A percentile compares a stretch with the other conserved stretches of the same genome.
Evolutionary conservation across 2,888 invertebrate genomes (phyloP).

Genomic region (Cyclophora albipunctata): DNA sequence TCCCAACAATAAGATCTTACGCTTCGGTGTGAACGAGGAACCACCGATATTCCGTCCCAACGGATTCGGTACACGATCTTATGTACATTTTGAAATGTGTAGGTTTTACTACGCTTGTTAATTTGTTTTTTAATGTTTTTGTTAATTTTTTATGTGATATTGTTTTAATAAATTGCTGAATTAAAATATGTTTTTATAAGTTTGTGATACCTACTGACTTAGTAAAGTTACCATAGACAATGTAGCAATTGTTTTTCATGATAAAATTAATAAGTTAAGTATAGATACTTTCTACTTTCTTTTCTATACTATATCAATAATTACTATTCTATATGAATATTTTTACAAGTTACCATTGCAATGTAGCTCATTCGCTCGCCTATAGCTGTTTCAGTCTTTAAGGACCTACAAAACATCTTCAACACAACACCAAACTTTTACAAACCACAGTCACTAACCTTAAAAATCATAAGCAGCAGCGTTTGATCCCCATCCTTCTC

Average conservation of each 20-base stretch:
- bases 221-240: too few relatives aligned
- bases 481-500: constrained; percentile 64
- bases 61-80: constrained; percentile 13
- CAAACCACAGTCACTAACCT: constrained; percentile 55
- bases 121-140: constrained; percentile 17
- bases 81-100: constrained; percentile 27
- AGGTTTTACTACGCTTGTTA: constrained; percentile 46
- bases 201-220: too few relatives aligned
- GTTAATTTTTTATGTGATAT: constrained; percentile 16
- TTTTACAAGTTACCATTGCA: too few relatives aligned
- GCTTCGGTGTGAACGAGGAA: background rate
- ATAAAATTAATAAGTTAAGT: too few relatives aligned
- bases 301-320: too few relatives aligned
- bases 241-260: too few relatives aligned
- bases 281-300: too few relatives aligned
- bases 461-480: constrained; percentile 81
- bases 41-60: constrained; percentile 15
- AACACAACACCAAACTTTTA: too few relatives aligned
- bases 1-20: constrained; percentile 3
- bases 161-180: constrained; percentile 10
- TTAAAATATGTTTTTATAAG: background rate
- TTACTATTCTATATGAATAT: too few relatives aligned
- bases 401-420: too few relatives aligned
- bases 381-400: too few relatives aligned
- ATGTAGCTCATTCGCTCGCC: too few relatives aligned